Evolutionary conservation across 2,113 vertebrate species (phyloP).

Genomic region (Brachypodius melanocephalos): DNA sequence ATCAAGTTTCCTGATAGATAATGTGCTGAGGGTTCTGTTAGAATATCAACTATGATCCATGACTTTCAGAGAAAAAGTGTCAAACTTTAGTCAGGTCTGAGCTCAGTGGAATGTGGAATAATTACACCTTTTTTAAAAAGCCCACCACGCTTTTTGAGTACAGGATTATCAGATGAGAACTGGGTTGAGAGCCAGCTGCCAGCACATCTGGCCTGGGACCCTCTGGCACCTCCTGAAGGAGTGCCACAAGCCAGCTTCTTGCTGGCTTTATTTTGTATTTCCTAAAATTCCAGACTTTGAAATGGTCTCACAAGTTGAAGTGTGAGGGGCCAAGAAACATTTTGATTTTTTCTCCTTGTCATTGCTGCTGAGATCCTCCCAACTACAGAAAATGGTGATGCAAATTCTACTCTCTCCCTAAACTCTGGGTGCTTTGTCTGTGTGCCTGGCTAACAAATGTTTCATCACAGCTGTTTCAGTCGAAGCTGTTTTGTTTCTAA

Average conservation of each 20-base stretch:
- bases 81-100: background rate
- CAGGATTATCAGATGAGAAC: background rate
- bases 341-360: background rate
- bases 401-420: background rate
- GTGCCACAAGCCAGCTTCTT: background rate
- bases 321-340: background rate
- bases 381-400: background rate
- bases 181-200: background rate
- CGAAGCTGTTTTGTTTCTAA: too few relatives aligned
- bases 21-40: background rate
- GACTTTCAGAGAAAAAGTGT: background rate
- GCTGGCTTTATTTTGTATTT: background rate
- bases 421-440: background rate
- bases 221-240: background rate
- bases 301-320: background rate
- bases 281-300: background rate
- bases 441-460: background rate
- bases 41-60: background rate
- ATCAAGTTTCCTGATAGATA: background rate
- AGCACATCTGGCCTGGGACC: background rate
- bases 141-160: fast-evolving
- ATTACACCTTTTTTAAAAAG: background rate
- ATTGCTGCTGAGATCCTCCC: background rate
- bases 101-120: background rate
- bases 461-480: too few relatives aligned